phyloP scores from a whole-genome alignment of 64 coral and sea anemone genomes.

The Porites lutea region DNA sequence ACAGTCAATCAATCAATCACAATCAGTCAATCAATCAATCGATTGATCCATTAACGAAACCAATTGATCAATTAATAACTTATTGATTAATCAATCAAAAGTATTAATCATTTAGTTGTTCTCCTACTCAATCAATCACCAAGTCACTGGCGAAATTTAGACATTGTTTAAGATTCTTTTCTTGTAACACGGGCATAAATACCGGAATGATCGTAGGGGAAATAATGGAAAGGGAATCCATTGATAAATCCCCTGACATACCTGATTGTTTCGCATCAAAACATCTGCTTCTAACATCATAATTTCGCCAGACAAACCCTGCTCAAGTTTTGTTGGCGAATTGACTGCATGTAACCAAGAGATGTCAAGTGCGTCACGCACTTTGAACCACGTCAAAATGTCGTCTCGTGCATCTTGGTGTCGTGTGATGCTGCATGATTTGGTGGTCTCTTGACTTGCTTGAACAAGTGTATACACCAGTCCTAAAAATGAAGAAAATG shows the following conservation, averaged over 20 bases:
- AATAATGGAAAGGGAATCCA: neutral
- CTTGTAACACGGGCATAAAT: too few relatives aligned
- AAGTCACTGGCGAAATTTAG: too few relatives aligned
- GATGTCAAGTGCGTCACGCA: slow-evolving; percentile 34
- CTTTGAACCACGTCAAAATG: neutral
- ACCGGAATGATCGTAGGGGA: too few relatives aligned
- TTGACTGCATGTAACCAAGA: slow-evolving; percentile 85
- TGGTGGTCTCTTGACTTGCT: neutral
- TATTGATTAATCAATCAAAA: too few relatives aligned
- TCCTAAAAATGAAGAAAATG: neutral
- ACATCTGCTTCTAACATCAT: slow-evolving; percentile 94
- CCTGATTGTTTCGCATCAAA: slow-evolving; percentile 46
- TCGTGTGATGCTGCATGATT: neutral
- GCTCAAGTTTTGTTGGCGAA: slow-evolving; percentile 40
- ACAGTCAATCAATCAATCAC: too few relatives aligned
- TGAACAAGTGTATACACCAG: neutral
- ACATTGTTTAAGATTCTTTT: too few relatives aligned
- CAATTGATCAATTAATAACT: too few relatives aligned
- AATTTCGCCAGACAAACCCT: slow-evolving; percentile 36
- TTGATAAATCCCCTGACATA: neutral
- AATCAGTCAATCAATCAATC: too few relatives aligned
- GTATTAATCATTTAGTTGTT: too few relatives aligned
- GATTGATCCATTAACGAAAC: too few relatives aligned
- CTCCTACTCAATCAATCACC: too few relatives aligned
- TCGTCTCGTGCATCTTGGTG: slow-evolving; percentile 3